Conservation (phyloP, 2,113 vertebrate species). For the Struthio camelus region DNA sequence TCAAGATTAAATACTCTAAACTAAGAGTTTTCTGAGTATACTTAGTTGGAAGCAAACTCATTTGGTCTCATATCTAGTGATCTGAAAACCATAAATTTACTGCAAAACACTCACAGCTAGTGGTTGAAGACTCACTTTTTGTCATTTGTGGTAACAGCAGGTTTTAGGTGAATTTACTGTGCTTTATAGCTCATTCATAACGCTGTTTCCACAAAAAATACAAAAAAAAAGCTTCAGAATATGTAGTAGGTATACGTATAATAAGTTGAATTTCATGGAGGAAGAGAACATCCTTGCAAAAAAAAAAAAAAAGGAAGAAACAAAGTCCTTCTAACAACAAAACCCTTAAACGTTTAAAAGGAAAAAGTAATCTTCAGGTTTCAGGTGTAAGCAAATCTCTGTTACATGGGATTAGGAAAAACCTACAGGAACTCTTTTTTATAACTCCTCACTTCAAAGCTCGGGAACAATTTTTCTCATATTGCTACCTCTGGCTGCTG, state of each 20-base stretch:
- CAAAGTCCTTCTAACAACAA: background rate
- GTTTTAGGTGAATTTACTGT: background rate
- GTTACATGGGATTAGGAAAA: background rate
- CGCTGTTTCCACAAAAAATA: background rate
- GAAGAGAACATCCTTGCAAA: background rate
- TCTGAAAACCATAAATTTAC: background rate
- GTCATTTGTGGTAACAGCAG: background rate
- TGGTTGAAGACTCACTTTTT: background rate
- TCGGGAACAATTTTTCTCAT: background rate
- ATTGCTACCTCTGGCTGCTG: background rate
- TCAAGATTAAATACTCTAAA: background rate
- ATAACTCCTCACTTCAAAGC: background rate
- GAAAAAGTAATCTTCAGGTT: background rate
- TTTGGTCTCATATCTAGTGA: background rate
- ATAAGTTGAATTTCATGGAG: background rate
- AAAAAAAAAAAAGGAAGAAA: background rate
- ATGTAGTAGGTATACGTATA: too few relatives aligned
- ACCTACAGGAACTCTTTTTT: background rate
- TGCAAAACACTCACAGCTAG: accelerated
- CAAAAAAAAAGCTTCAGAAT: too few relatives aligned
- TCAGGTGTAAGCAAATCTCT: background rate
- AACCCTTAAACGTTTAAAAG: background rate
- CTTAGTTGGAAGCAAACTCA: background rate
- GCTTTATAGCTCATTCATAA: background rate
- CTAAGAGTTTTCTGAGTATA: background rate